Evolutionary conservation across 2,113 vertebrate genomes (phyloP).

Genomic region (Myiagra hebetior): DNA sequence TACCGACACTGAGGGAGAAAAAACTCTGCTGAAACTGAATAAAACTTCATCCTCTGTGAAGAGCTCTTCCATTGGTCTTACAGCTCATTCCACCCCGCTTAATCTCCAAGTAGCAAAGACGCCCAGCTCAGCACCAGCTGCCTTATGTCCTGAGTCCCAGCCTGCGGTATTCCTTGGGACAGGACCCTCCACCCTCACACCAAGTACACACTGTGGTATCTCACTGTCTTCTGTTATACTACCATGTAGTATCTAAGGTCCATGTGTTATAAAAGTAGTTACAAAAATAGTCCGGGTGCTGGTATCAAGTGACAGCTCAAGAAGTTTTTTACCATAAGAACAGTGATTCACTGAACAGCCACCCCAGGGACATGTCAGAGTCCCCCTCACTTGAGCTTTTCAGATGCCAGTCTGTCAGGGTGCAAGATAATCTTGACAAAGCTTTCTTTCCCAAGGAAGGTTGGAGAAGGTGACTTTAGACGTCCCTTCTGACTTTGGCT

Average conservation of each 20-base stretch:
- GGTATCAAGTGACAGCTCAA: not conserved
- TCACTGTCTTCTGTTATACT: slow-evolving; percentile 51
- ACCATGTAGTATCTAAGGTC: not conserved
- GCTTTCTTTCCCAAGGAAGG: not conserved
- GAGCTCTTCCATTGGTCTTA: slow-evolving; percentile 75
- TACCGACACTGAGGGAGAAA: slow-evolving; percentile 84
- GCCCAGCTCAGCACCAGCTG: slow-evolving; percentile 70
- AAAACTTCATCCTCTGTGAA: slow-evolving; percentile 80
- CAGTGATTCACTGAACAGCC: not conserved
- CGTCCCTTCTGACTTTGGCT: not conserved
- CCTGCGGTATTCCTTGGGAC: slow-evolving; percentile 74
- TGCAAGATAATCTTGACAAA: not conserved
- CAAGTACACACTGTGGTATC: slow-evolving; percentile 81
- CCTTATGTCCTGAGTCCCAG: slow-evolving; percentile 77
- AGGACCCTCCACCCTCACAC: slow-evolving; percentile 71
- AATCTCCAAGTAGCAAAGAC: slow-evolving; percentile 82
- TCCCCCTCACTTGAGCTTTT: not conserved
- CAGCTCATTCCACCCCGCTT: slow-evolving; percentile 85
- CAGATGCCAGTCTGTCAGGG: not conserved
- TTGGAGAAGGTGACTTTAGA: not conserved
- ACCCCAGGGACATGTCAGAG: not conserved
- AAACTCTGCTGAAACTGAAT: slow-evolving; percentile 71
- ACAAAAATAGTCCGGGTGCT: not conserved
- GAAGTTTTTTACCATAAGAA: not conserved
- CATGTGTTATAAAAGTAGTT: not conserved